Evolutionary conservation across 2,113 vertebrate species (phyloP), one percentile per base, ranked within the genome.

Genomic region (Xenopus laevis): DNA sequence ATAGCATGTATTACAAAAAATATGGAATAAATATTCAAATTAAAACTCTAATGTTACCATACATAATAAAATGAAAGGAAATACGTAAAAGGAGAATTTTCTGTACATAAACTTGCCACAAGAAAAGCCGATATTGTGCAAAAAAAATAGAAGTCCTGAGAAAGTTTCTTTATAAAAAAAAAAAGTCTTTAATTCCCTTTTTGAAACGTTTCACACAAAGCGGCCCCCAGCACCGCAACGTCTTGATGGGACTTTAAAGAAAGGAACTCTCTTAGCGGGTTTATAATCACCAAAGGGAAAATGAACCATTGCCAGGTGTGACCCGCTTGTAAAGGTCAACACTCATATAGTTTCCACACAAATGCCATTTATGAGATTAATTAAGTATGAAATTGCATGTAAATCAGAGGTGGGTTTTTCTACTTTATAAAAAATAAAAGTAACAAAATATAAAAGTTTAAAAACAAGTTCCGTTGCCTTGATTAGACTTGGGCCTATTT

Each of bases 241-340:
- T 27, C 27, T 27, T n/a, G n/a, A 50, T 16, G 20, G 47, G 64
- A 30, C 71, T 58, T 23, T 68, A 15, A 27, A 23, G 21, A 21
- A 30, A 15, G 46, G 57, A 69, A 55, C 65, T 68, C 23, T 52
- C 46, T 15, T 45, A 23, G 66, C 27, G 17, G n/a, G 52, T 46
- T 57, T 65, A 30, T 55, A 72, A 47, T 46, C 53, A 59, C 33
- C 62, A 50, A 74, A 74, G 46, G 64, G 63, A 27, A 23, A 12
- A 44, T 30, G 52, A 77, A 77, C 47, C 12, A 20, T 15, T 30
- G 27, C 66, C 74, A 77, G 44, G 47, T 76, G 66, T 76, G 73
- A 75, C 73, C 73, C 63, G 73, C 13, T 63, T 12, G 47, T 8
- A 44, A 10, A 68, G 74, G 74, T 77, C 74, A 77, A 30, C 55